phyloP scores from a whole-genome alignment of 2,113 vertebrate species.

The Acanthochromis polyacanthus region DNA sequence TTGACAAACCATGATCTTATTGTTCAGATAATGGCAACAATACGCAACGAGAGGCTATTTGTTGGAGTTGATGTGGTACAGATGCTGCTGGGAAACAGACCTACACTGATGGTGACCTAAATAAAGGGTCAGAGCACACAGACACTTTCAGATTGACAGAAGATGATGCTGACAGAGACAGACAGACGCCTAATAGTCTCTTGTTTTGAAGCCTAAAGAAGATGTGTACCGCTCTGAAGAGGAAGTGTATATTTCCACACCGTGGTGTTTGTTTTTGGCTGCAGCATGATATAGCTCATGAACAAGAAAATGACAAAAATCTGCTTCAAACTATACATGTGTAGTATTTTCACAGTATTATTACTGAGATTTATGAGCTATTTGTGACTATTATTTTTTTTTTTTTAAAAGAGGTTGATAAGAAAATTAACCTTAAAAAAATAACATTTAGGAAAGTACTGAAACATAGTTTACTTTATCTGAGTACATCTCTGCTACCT shows the following conservation, averaged over 20 bases:
- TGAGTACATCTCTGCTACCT: too few relatives aligned
- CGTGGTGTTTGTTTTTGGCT: neutral
- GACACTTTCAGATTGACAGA: conserved; percentile 23
- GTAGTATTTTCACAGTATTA: too few relatives aligned
- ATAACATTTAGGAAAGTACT: too few relatives aligned
- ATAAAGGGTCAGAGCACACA: conserved; percentile 6
- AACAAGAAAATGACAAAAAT: too few relatives aligned
- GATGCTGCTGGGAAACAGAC: conserved; percentile 3
- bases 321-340: too few relatives aligned
- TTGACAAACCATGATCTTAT: conserved; percentile 7
- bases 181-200: neutral
- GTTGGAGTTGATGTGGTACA: neutral
- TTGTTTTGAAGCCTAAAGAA: conserved; percentile 3
- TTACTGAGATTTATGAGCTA: too few relatives aligned
- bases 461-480: too few relatives aligned
- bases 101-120: conserved; percentile 4
- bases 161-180: neutral
- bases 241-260: neutral
- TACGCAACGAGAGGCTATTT: neutral
- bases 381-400: too few relatives aligned
- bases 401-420: too few relatives aligned
- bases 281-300: too few relatives aligned
- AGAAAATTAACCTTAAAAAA: too few relatives aligned
- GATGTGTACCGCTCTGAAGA: neutral
- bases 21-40: conserved; percentile 2